Evolutionary conservation across 2,113 vertebrate genomes (phyloP).

Genomic region (Thalassoma bifasciatum): DNA sequence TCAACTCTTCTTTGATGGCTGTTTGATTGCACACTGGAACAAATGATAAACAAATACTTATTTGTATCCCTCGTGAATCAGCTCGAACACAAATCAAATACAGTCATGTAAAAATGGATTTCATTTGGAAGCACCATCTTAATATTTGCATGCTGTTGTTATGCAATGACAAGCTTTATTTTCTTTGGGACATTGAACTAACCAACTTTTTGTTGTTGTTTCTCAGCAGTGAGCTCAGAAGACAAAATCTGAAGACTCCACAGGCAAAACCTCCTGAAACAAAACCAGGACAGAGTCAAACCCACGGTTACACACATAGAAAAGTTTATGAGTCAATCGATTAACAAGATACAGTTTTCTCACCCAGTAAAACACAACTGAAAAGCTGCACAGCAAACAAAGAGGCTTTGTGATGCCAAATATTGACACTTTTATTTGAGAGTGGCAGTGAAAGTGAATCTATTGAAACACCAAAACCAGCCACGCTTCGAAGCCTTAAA

Average conservation of each 20-base stretch:
- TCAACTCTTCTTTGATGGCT: not conserved
- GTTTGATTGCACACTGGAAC: not conserved
- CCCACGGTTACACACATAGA: not conserved
- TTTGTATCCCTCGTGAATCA: too few species aligned
- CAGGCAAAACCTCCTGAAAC: not conserved
- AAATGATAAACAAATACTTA: too few species aligned
- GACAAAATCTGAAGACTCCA: constrained; percentile 3
- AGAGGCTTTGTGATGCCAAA: not conserved
- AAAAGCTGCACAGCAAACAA: not conserved
- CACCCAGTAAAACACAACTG: not conserved
- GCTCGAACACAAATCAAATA: not conserved
- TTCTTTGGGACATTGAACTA: not conserved
- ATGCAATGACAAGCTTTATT: too few species aligned
- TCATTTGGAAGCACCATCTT: too few species aligned
- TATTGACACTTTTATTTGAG: not conserved
- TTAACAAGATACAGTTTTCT: not conserved
- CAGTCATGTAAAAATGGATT: not conserved
- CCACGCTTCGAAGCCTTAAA: not conserved
- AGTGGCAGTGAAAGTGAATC: not conserved
- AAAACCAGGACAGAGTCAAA: not conserved
- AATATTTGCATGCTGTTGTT: too few species aligned
- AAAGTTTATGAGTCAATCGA: not conserved
- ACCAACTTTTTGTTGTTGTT: constrained; percentile 1
- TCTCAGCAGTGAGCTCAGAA: constrained; percentile 27
- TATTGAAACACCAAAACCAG: not conserved